These are phyloP conservation scores for Saturnia pavonia DNA, from an alignment of 2,888 invertebrate species.

Conservation along the genomic window DNA sequence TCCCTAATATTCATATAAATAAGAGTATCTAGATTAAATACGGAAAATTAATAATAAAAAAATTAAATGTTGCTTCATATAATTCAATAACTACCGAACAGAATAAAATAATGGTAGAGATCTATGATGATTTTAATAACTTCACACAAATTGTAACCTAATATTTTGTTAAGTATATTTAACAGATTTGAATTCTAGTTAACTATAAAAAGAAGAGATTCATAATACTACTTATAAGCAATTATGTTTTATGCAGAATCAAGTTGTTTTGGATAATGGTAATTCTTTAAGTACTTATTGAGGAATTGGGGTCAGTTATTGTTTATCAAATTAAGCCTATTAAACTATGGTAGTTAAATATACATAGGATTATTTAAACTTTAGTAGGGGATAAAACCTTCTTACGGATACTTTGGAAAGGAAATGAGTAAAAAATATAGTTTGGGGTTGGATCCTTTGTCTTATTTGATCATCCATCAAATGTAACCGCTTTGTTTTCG, in stretches of 20 bases:
- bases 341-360: conserved; percentile 11
- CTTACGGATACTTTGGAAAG: conserved; percentile 37
- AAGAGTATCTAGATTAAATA: too few species aligned
- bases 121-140: background rate
- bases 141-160: background rate
- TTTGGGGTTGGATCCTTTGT: conserved; percentile 49
- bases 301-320: background rate
- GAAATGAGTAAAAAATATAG: conserved; percentile 51
- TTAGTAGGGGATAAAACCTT: conserved; percentile 22
- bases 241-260: background rate
- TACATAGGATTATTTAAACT: background rate
- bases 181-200: background rate
- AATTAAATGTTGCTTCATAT: too few species aligned
- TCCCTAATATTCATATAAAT: too few species aligned
- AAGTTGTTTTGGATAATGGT: background rate
- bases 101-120: too few species aligned
- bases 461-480: conserved; percentile 57
- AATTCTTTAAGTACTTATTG: background rate
- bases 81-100: too few species aligned
- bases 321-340: background rate
- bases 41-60: too few species aligned
- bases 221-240: background rate
- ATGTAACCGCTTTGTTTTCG: conserved; percentile 26
- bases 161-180: conserved; percentile 7
- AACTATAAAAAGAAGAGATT: background rate